Base-by-base conservation (phyloP, 2,113 vertebrate genomes). In the Hippocampus guttulatus region DNA sequence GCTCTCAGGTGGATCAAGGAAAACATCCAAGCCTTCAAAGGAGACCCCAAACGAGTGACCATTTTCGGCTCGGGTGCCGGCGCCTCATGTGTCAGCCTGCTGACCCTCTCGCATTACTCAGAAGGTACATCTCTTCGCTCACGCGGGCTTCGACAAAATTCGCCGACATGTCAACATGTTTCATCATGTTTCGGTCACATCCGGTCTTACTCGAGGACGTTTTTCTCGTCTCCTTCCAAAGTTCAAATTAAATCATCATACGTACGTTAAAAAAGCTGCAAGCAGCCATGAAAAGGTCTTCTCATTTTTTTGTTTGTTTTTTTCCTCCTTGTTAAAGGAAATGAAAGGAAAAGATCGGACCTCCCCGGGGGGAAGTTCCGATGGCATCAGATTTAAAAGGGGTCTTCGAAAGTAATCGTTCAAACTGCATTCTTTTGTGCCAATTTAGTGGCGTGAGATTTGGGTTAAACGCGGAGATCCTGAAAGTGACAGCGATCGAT, bases 11-110 rank as follows among this genome's bases (percentile, higher is more conserved):
- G 97, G 97, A 95, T 98, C 69, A 96, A 96, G 89, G 96, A 98
- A 89, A 99, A 99, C 57, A 96, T 96, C 71, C 95, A 94, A 61
- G 93, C 95, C 47, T 99, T 99, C 16, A 97, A 96, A 70, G 97
- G 97, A 51, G 97, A 99, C 76, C 94, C 96, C 2, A 96, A 96
- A 85, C 92, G 97, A 74, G 96, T 99, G 58, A 99, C 97, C 75
- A 95, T 99, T 70, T 99, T 99, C 82, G 96, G 97, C 73, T 99
- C 97, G 0, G 97, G 97, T 0, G 97, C 97, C 0, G 97, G 97
- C 21, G 97, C 96, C 0, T 98, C 97, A 0, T 99, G 96, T 74
- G 97, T 99, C 76, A 97, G 96, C 83, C 92, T 99, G 57, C 85
- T 99, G 79, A 98, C 96, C 10, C 90, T 99, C 15, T 98, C 96